phyloP scores from a whole-genome alignment of 2,797 vertebrate species.

The Myotis daubentonii region DNA sequence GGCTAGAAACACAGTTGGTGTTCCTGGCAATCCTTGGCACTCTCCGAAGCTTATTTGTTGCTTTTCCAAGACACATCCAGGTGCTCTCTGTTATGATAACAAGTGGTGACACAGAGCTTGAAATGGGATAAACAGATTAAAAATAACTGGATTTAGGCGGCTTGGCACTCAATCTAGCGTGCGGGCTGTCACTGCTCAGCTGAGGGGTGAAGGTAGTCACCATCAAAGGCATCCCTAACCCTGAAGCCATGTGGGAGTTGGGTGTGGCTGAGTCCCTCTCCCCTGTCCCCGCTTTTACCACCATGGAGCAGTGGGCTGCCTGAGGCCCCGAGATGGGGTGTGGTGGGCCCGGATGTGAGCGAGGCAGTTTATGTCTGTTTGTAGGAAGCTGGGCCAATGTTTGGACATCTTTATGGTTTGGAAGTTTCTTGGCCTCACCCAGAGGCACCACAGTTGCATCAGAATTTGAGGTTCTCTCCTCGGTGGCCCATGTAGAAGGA shows the following conservation, averaged over 20 bases:
- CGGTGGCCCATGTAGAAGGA: constrained; percentile 43
- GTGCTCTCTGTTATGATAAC: constrained; percentile 81
- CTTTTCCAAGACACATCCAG: constrained; percentile 74
- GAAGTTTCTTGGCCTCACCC: constrained; percentile 71
- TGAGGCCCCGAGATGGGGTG: constrained; percentile 34
- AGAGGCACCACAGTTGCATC: constrained; percentile 69
- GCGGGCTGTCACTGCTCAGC: constrained; percentile 26
- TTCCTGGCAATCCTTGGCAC: constrained; percentile 67
- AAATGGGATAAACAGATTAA: constrained; percentile 76
- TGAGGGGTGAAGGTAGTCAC: background rate
- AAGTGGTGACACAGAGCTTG: constrained; percentile 76
- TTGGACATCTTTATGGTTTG: constrained; percentile 80
- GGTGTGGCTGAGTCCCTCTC: constrained; percentile 20
- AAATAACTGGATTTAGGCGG: constrained; percentile 72
- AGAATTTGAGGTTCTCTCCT: constrained; percentile 62
- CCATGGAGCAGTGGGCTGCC: background rate
- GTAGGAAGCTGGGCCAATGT: constrained; percentile 63
- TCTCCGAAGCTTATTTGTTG: constrained; percentile 70
- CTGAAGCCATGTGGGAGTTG: background rate
- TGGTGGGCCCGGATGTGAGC: constrained; percentile 50
- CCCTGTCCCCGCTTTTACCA: background rate
- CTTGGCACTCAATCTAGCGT: constrained; percentile 57
- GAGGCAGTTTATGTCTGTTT: constrained; percentile 65
- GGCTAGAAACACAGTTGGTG: constrained; percentile 58
- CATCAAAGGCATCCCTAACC: constrained; percentile 51